Evolutionary conservation across 2,888 invertebrate genomes (phyloP).

Genomic region (Temnothorax unifasciatus): DNA sequence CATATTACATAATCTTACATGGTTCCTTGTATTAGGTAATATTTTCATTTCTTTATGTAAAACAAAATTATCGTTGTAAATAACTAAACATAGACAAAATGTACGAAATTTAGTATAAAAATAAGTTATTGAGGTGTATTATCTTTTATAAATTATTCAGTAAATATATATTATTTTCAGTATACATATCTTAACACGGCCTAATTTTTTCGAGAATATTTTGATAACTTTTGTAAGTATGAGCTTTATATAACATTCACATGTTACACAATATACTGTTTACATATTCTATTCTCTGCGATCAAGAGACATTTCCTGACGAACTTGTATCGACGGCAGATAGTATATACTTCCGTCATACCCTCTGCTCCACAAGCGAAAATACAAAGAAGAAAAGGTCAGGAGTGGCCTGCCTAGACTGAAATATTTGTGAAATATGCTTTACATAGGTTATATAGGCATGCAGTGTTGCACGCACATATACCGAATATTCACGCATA

Average conservation of each 20-base stretch:
- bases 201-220: conserved; percentile 13
- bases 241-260: conserved; percentile 16
- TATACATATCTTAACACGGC: background rate
- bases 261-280: conserved; percentile 61
- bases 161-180: background rate
- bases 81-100: background rate
- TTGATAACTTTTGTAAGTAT: background rate
- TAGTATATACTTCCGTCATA: conserved; percentile 23
- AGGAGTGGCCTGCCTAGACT: background rate
- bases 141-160: background rate
- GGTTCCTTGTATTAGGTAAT: background rate
- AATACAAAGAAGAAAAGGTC: conserved; percentile 33
- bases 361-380: conserved; percentile 5
- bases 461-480: background rate
- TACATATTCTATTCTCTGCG: conserved; percentile 63
- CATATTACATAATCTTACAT: background rate
- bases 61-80: background rate
- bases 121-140: background rate
- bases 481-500: background rate
- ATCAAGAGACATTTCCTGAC: conserved; percentile 52
- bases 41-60: background rate
- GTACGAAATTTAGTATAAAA: background rate
- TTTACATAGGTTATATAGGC: conserved; percentile 10
- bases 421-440: conserved; percentile 39
- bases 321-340: conserved; percentile 40